phyloP scores from a whole-genome alignment of 1,140 invertebrate species.

The Plodia interpunctella region DNA sequence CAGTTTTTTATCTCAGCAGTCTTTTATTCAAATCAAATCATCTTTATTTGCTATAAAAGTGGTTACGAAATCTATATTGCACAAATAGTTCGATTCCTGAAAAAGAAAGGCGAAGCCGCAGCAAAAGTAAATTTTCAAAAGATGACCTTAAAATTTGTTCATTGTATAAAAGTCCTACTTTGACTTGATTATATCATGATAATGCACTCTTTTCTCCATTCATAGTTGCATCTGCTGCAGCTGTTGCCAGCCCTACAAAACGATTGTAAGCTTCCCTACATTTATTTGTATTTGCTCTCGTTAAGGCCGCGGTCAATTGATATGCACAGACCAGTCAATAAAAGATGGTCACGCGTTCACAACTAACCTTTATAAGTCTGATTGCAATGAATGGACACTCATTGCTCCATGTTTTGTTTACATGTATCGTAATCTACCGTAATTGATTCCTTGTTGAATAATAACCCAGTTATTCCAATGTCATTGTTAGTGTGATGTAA shows the following conservation, averaged over 20 bases:
- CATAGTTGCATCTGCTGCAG: background rate
- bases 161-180: too few relatives aligned
- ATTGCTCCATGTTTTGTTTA: background rate
- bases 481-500: background rate
- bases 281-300: slow-evolving; percentile 24
- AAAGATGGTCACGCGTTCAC: background rate
- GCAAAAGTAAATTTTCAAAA: too few relatives aligned
- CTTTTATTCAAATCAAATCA: too few relatives aligned
- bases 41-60: too few relatives aligned
- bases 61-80: too few relatives aligned
- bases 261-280: background rate
- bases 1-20: too few relatives aligned
- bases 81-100: too few relatives aligned
- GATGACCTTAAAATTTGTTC: too few relatives aligned
- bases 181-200: too few relatives aligned
- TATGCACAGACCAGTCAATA: slow-evolving; percentile 29
- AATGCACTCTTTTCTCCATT: too few relatives aligned
- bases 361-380: background rate
- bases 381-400: slow-evolving; percentile 2
- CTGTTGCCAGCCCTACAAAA: background rate
- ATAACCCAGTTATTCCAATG: slow-evolving; percentile 12
- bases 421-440: slow-evolving; percentile 17
- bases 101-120: too few relatives aligned
- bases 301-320: slow-evolving; percentile 54
- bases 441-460: slow-evolving; percentile 18